Evolutionary conservation across 2,113 vertebrate genomes (phyloP).

Genomic region (Notechis scutatus): DNA sequence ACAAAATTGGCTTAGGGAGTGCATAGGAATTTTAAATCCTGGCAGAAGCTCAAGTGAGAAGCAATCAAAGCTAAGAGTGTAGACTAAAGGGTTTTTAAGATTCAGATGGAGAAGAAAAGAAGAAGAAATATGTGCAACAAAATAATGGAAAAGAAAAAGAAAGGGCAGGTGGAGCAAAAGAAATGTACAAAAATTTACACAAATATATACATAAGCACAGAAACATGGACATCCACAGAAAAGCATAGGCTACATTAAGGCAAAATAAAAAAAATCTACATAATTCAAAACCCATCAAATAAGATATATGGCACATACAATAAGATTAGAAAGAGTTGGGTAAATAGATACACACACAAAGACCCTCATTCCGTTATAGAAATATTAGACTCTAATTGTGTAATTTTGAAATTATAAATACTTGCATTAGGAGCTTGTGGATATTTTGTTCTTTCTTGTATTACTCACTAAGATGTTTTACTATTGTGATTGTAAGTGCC

Average conservation of each 20-base stretch:
- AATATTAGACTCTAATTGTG: not conserved
- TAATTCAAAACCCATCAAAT: not conserved
- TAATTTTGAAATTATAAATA: not conserved
- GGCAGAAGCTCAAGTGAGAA: not conserved
- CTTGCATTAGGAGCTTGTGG: not conserved
- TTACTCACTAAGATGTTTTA: not conserved
- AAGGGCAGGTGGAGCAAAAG: not conserved
- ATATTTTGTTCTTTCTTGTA: not conserved
- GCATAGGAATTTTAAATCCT: not conserved
- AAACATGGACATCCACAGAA: not conserved
- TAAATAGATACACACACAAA: not conserved
- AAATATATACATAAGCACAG: not conserved
- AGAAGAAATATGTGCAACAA: not conserved
- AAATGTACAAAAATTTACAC: not conserved
- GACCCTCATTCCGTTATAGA: not conserved
- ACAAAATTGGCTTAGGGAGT: not conserved
- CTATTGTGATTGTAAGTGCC: not conserved
- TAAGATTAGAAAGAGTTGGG: not conserved
- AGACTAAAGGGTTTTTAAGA: not conserved
- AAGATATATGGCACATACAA: not conserved
- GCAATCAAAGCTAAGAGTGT: not conserved
- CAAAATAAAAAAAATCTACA: not conserved
- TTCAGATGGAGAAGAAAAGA: not conserved
- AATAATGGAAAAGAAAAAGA: not conserved
- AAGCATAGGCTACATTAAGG: not conserved